A percentile compares a stretch with the other conserved stretches of the same genome.
Evolutionary conservation across 2,888 invertebrate genomes (phyloP).

Genomic region (Zygogramma bicolorata): DNA sequence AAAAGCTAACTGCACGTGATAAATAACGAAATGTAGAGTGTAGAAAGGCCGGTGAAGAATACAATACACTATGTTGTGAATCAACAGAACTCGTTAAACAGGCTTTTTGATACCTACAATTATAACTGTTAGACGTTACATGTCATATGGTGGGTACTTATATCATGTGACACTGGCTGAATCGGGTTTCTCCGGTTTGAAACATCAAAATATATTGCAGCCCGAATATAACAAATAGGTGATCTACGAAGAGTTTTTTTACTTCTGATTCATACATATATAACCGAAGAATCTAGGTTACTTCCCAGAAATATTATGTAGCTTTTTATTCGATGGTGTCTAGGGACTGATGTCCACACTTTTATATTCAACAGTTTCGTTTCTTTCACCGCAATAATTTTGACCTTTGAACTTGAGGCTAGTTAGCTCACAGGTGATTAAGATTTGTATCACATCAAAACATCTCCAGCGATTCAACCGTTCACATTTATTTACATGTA

Average conservation of each 20-base stretch:
- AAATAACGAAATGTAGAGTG: conserved; percentile 48
- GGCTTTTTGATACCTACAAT: conserved; percentile 52
- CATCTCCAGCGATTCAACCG: background rate
- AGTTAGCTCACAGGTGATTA: background rate
- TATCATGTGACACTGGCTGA: conserved; percentile 57
- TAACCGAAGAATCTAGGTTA: conserved; percentile 51
- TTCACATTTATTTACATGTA: no score
- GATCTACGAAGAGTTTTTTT: conserved; percentile 36
- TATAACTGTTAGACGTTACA: conserved; percentile 52
- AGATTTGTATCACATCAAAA: background rate
- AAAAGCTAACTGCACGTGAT: conserved; percentile 48
- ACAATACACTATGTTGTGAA: conserved; percentile 46
- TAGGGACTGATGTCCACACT: background rate
- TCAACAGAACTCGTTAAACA: conserved; percentile 56
- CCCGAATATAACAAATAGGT: conserved; percentile 54
- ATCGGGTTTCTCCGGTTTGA: conserved; percentile 62
- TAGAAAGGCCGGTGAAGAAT: conserved; percentile 43
- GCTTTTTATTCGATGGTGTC: background rate
- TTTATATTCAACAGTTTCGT: background rate
- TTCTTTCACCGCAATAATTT: background rate
- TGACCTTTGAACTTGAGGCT: background rate
- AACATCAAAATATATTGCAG: conserved; percentile 51
- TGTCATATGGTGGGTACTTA: conserved; percentile 57
- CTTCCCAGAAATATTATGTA: conserved; percentile 52
- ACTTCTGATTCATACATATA: conserved; percentile 41